Conservation (phyloP, 2,888 invertebrate species). For the Anthophora plumipes region DNA sequence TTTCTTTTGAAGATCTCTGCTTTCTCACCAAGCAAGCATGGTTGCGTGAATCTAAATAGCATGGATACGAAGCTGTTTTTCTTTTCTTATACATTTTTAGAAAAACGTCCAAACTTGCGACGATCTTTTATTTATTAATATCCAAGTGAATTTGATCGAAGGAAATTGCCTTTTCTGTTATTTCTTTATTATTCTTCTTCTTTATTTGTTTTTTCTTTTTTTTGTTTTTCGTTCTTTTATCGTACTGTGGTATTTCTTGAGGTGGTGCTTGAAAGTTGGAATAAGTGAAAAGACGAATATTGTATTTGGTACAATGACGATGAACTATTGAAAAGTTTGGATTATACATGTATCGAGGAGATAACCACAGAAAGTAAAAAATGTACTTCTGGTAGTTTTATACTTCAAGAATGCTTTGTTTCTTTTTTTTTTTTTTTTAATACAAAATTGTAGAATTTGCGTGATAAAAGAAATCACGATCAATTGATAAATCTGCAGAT, state of each 20-base stretch:
- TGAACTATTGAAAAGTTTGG: neutral
- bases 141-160: neutral
- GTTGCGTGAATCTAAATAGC: slow-evolving; percentile 40
- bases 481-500: too few relatives aligned
- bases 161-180: neutral
- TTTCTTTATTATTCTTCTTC: neutral
- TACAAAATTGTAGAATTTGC: too few relatives aligned
- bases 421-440: too few relatives aligned
- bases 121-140: neutral
- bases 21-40: slow-evolving; percentile 62
- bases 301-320: neutral
- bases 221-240: neutral
- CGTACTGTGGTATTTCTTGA: neutral
- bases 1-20: slow-evolving; percentile 43
- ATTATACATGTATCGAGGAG: too few relatives aligned
- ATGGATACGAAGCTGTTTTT: slow-evolving; percentile 20
- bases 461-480: too few relatives aligned
- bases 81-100: neutral
- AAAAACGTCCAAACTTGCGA: neutral
- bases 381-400: too few relatives aligned
- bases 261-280: neutral
- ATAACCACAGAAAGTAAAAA: too few relatives aligned
- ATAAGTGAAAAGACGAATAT: neutral
- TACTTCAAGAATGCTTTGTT: too few relatives aligned
- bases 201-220: too few relatives aligned